Base-by-base conservation (phyloP, 2,797 vertebrate genomes). In the Chaetodon trifasciatus region DNA sequence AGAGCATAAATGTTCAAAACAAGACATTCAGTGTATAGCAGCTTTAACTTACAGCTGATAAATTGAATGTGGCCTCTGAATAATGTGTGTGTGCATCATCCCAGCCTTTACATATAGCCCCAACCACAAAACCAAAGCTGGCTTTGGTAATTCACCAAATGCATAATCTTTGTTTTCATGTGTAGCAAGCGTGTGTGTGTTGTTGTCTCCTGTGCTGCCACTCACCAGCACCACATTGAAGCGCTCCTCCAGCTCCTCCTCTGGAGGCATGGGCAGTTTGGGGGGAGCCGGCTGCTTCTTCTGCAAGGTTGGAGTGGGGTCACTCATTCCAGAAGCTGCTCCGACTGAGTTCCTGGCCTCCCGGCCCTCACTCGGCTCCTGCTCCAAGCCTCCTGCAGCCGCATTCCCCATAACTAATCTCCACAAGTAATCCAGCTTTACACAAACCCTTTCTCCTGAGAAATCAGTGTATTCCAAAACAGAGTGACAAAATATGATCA, bases 221-320 rank as follows among this genome's bases (percentile, higher is more conserved):
- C 97, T 98, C 93, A 98, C 97, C 97, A 98, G 94, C 55, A 97
- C 97, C 79, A 93, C 90, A 46, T 92, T 96, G 92, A 98, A 98
- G 63, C 97, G 94, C 71, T 97, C 96, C 78, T 97, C 97, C 92
- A 98, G 95, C 91, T 98, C 97, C 5, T 95, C 94, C 5, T 96
- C 96, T 4, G 91, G 88, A 5, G 97, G 97, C 95, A 97, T 96
- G 81, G 97, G 97, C 78, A 96, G 95, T 86, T 97, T 97, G 7
- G 95, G 93, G 72, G 95, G 74, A 40, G 95, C 80, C 0, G 94
- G 86, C 90, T 96, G 95, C 91, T 93, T 96, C 91, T 94, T 96
- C 52, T 94, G 91, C 60, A 91, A 74, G 44, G 88, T 42, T n/a
- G 92, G 81, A 3, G 93, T 62, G 6, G 94, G 88, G 53, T 91